phyloP scores from a whole-genome alignment of 1,140 invertebrate genomes.

The Potamilus streckersoni region DNA sequence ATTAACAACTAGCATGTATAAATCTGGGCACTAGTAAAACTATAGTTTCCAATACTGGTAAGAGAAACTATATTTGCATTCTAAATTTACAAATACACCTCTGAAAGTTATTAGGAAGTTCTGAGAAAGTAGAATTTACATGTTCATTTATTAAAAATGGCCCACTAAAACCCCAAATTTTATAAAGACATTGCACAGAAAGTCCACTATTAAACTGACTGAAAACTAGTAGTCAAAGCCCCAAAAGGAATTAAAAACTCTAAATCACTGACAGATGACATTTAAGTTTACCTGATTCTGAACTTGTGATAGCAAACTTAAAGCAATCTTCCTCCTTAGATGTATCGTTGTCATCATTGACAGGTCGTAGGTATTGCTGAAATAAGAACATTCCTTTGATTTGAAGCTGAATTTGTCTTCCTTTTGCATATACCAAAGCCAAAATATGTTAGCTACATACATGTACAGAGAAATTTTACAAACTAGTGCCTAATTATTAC shows the following conservation, averaged over 20 bases:
- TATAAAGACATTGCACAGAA: too few species aligned
- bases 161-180: too few species aligned
- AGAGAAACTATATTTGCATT: too few species aligned
- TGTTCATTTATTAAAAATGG: too few species aligned
- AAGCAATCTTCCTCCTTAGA: conserved; percentile 46
- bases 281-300: conserved; percentile 45
- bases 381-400: conserved; percentile 20
- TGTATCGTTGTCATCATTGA: conserved; percentile 43
- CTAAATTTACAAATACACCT: too few species aligned
- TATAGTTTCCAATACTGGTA: too few species aligned
- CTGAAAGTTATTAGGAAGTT: too few species aligned
- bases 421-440: not conserved
- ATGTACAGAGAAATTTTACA: not conserved
- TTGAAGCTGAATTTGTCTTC: not conserved
- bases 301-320: conserved; percentile 55
- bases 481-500: too few species aligned
- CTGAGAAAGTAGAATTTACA: too few species aligned
- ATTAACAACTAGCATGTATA: not conserved
- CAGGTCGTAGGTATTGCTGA: conserved; percentile 60
- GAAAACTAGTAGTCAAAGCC: too few species aligned
- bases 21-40: not conserved
- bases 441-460: not conserved
- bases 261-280: not conserved
- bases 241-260: too few species aligned
- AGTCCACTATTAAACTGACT: too few species aligned